Base-by-base conservation (phyloP, 2,797 vertebrate species). In the Labroides dimidiatus region DNA sequence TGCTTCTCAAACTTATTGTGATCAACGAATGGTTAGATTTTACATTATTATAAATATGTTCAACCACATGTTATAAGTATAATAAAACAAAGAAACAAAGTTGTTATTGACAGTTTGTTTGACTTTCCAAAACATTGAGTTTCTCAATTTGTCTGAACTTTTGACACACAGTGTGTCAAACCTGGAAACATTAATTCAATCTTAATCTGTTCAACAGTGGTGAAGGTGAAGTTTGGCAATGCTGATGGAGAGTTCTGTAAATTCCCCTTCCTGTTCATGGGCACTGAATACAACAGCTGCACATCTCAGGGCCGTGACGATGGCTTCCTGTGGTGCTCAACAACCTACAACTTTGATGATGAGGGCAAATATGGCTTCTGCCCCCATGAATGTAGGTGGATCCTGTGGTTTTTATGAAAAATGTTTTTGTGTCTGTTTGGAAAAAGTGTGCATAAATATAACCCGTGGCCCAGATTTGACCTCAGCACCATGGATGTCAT, bases 281-380 rank as follows among this genome's bases (percentile, higher is more conserved):
- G 94, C 72, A 97, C 94, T 19, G 97, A 99, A 66, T 98, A 99
- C 81, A 95, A 86, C 80, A 97, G 94, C 89, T 99, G 98, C 53
- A 99, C 98, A 0, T 85, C 95, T 0, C 92, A 94, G 2, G 98
- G 98, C 7, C 96, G 98, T n/a, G 96, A 87, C 0, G 98, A 99
- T 1, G 98, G 98, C 69, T 99, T 99, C 88, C 94, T 99, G 53
- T 99, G 98, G 98, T 99, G 98, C 60, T 96, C 97, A 19, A 99
- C 98, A 43, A 95, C 95, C 12, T 95, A 98, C 91, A 93, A 99
- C 93, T 99, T 99, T 6, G 97, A 98, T 41, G 86, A 93, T 3
- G 98, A 99, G 0, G 94, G 94, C 82, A 99, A 99, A 91, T 99
- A 99, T 0, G 98, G 98, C 74, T 99, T 99, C 91, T 99, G 98